A percentile compares a stretch with the other conserved stretches of the same genome.
Evolutionary conservation across 1,140 invertebrate species (phyloP).

Genomic region (Trichogramma pretiosum): DNA sequence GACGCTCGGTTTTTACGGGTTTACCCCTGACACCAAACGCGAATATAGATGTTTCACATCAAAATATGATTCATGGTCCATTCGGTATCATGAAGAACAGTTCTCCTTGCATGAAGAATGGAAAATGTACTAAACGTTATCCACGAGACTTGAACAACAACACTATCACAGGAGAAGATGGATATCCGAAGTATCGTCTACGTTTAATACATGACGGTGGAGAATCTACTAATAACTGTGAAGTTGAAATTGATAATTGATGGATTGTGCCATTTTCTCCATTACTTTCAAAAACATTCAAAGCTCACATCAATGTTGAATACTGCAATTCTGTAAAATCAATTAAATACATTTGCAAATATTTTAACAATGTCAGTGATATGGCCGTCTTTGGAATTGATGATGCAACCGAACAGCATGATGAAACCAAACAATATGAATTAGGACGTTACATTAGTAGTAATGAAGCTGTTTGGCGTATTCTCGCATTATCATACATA

Average conservation of each 20-base stretch:
- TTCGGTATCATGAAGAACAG: background rate
- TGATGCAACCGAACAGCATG: conserved; percentile 7
- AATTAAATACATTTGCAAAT: conserved; percentile 36
- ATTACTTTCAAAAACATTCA: conserved; percentile 42
- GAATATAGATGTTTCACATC: no score
- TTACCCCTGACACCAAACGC: no score
- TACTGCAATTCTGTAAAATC: conserved; percentile 26
- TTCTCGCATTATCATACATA: conserved; percentile 40
- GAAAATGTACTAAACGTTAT: conserved; percentile 35
- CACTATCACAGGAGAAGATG: conserved; percentile 29
- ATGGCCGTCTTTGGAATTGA: conserved; percentile 21
- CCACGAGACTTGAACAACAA: conserved; percentile 27
- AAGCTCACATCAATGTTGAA: conserved; percentile 34
- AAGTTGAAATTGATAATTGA: conserved; percentile 38
- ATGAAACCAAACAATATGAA: conserved; percentile 32
- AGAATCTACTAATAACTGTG: conserved; percentile 5
- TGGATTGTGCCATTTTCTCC: conserved; percentile 50
- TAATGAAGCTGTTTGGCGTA: conserved; percentile 41
- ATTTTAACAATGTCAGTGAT: conserved; percentile 30
- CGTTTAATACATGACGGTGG: conserved; percentile 10
- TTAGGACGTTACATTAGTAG: conserved; percentile 39
- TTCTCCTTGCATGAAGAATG: conserved; percentile 35
- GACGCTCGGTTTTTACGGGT: no score
- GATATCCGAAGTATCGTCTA: no score
- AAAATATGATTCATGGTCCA: background rate